Percentiles rank a stretch among this genome's conserved stretches.
Conservation (phyloP, 1,140 invertebrate species). For the Magallana ariakensis region DNA sequence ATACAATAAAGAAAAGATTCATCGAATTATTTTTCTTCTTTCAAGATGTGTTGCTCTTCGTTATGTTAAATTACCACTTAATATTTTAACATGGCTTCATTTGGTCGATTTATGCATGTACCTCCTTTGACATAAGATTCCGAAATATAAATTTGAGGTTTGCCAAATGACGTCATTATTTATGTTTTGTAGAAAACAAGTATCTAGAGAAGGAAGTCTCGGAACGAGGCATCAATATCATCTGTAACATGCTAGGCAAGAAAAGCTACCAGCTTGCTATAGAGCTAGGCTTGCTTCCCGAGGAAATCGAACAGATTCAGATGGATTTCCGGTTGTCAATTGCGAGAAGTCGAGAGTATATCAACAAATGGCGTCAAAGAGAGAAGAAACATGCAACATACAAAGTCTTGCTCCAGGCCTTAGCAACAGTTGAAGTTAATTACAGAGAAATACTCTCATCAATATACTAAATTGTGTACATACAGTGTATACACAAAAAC, state of each 20-base stretch:
- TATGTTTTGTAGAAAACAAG: not conserved
- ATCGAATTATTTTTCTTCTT: no score
- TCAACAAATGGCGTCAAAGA: constrained; percentile 10
- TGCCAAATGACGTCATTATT: no score
- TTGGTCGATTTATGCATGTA: no score
- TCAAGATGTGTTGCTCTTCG: no score
- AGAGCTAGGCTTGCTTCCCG: constrained; percentile 3
- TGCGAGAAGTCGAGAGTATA: not conserved
- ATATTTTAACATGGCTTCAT: no score
- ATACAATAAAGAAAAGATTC: no score
- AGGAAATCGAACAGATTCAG: constrained; percentile 10
- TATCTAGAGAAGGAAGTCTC: not conserved
- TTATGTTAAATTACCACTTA: no score
- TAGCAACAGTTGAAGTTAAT: not conserved
- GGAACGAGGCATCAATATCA: not conserved
- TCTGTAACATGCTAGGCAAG: constrained; percentile 3
- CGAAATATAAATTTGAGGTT: no score
- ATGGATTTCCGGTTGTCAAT: constrained; percentile 18
- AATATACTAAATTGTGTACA: not conserved
- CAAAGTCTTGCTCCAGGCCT: not conserved
- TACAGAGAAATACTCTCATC: not conserved
- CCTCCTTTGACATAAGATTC: no score
- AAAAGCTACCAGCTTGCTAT: constrained; percentile 21
- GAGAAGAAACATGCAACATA: not conserved
- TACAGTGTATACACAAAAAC: no score